A percentile compares a stretch with the other conserved stretches of the same genome.
Conservation (phyloP, 2,113 vertebrate species). For the Tetraodon nigroviridis region DNA sequence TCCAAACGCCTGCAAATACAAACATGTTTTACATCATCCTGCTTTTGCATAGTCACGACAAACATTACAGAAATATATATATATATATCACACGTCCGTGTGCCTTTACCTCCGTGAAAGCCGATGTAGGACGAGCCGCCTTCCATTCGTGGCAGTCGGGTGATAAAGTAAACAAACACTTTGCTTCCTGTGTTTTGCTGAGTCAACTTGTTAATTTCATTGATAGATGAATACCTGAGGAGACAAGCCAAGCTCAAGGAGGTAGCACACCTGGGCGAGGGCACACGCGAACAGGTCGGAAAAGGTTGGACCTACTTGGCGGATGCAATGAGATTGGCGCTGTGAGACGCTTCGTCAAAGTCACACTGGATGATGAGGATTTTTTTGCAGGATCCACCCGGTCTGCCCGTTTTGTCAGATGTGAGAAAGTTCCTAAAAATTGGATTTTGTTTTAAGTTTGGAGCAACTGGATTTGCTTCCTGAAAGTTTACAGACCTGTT, state of each 20-base stretch:
- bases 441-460: neutral
- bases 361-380: conserved; percentile 89
- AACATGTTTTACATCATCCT: neutral
- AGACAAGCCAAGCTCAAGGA: conserved; percentile 3
- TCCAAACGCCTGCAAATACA: conserved; percentile 81
- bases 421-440: conserved; percentile 75
- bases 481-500: neutral
- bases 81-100: neutral
- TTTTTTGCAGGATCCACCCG: conserved; percentile 59
- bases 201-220: conserved; percentile 85
- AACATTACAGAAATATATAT: neutral
- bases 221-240: conserved; percentile 84
- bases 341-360: conserved; percentile 79
- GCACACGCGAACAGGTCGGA: neutral
- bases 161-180: conserved; percentile 87
- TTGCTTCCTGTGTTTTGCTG: conserved; percentile 41
- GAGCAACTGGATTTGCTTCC: no score
- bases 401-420: conserved; percentile 3
- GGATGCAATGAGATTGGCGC: conserved; percentile 86
- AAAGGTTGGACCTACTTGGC: conserved; percentile 80
- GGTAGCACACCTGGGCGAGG: neutral
- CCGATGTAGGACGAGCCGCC: conserved; percentile 84
- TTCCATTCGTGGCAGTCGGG: conserved; percentile 85
- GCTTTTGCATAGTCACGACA: neutral
- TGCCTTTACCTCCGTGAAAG: conserved; percentile 84